phyloP scores from a whole-genome alignment of 2,113 vertebrate species.

The Corydoras sp. region DNA sequence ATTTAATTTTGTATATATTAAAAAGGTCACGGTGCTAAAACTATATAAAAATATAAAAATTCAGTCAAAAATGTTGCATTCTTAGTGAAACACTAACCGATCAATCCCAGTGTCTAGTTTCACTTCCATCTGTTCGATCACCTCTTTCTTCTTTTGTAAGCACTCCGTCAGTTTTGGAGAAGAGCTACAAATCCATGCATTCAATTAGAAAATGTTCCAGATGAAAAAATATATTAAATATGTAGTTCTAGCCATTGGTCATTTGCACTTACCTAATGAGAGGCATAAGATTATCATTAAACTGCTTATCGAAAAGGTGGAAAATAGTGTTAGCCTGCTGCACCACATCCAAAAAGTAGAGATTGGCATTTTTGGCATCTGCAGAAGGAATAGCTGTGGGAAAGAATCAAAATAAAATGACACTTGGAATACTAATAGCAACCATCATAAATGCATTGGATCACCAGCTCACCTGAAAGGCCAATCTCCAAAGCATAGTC shows the following conservation, averaged over 20 bases:
- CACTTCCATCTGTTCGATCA: conserved; percentile 98
- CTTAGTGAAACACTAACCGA: conserved; percentile 67
- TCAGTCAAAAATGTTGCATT: neutral
- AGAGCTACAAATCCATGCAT: conserved; percentile 66
- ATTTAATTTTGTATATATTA: too few relatives aligned
- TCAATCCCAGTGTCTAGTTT: conserved; percentile 97
- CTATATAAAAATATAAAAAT: too few relatives aligned
- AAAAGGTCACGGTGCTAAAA: too few relatives aligned
- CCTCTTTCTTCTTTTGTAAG: conserved; percentile 97
- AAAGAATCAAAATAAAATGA: neutral
- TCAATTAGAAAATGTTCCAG: too few relatives aligned
- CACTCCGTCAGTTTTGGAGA: conserved; percentile 96
- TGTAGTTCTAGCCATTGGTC: too few relatives aligned
- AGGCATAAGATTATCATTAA: conserved; percentile 99
- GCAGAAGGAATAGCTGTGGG: conserved; percentile 87
- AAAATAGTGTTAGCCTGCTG: conserved; percentile 98
- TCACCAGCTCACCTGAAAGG: conserved; percentile 76
- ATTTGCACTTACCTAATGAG: conserved; percentile 80
- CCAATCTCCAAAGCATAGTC: conserved; percentile 98
- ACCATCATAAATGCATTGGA: neutral
- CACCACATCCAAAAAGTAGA: conserved; percentile 97
- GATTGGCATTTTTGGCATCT: conserved; percentile 91
- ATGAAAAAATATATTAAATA: too few relatives aligned
- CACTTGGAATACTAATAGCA: neutral
- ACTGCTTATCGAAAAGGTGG: conserved; percentile 98